Evolutionary conservation across 2,113 vertebrate species (phyloP).

Genomic region (Chlamydotis undulata): DNA sequence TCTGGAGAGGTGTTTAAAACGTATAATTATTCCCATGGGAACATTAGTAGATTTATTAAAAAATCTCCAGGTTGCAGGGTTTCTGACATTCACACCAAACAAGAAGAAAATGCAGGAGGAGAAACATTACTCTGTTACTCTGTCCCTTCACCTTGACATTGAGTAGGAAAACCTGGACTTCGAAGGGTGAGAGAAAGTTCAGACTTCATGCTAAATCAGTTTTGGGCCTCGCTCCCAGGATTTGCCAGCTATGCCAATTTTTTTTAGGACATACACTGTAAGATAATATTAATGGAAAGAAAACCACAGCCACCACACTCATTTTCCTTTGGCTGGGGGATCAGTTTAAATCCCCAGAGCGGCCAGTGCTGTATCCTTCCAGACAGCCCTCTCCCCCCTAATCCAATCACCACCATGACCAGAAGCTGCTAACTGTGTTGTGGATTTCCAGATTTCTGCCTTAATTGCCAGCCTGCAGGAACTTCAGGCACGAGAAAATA

Average conservation of each 20-base stretch:
- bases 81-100: background rate
- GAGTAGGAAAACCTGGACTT: background rate
- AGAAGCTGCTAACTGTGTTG: constrained; percentile 42
- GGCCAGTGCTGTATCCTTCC: constrained; percentile 13
- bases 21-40: background rate
- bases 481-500: background rate
- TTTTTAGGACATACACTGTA: constrained; percentile 5
- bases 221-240: background rate
- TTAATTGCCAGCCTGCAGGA: background rate
- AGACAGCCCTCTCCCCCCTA: constrained; percentile 26
- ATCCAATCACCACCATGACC: constrained; percentile 55
- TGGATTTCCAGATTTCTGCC: constrained; percentile 42
- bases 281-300: background rate
- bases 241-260: constrained; percentile 36
- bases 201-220: constrained; percentile 37
- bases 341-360: constrained; percentile 26
- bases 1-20: background rate
- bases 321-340: constrained; percentile 43
- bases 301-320: constrained; percentile 38
- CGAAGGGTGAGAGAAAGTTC: constrained; percentile 39
- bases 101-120: background rate
- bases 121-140: background rate
- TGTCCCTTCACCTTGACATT: background rate
- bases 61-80: background rate
- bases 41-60: background rate